phyloP scores from a whole-genome alignment of 2,113 vertebrate species.

The Carassius auratus region DNA sequence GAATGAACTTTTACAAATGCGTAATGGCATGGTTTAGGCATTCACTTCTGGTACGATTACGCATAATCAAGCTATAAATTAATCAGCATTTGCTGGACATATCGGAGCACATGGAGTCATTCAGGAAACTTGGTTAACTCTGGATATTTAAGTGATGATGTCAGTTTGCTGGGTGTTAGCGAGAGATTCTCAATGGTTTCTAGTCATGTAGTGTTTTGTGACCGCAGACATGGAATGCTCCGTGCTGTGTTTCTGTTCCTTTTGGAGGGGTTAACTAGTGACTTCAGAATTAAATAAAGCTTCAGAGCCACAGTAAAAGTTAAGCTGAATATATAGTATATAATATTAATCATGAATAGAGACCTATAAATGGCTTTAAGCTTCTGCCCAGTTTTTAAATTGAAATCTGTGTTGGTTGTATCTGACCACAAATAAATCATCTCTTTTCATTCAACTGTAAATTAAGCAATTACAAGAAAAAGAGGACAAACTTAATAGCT shows the following conservation, averaged over 20 bases:
- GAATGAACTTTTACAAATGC: conserved; percentile 52
- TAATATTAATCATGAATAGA: too few relatives aligned
- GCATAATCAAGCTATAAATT: conserved; percentile 49
- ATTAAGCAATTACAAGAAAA: conserved; percentile 57
- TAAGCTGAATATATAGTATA: too few relatives aligned
- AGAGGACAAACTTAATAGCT: conserved; percentile 57
- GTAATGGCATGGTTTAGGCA: conserved; percentile 33
- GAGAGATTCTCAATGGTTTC: conserved; percentile 45
- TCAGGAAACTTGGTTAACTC: conserved; percentile 44
- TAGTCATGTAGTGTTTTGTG: conserved; percentile 42
- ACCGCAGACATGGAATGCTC: conserved; percentile 35
- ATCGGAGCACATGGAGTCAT: conserved; percentile 4
- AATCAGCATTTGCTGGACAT: neutral
- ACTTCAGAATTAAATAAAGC: conserved; percentile 13
- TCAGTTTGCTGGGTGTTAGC: conserved; percentile 52
- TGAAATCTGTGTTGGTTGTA: neutral
- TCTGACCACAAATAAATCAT: conserved; percentile 37
- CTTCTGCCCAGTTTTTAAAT: neutral
- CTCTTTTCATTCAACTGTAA: conserved; percentile 53
- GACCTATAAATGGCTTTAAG: neutral
- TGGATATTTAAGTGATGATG: conserved; percentile 47
- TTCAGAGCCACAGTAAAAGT: too few relatives aligned
- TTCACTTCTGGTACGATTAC: neutral
- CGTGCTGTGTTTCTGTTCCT: conserved; percentile 38
- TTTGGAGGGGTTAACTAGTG: conserved; percentile 5